Evolutionary conservation across 1,140 invertebrate species (phyloP).

Genomic region (Leucophenga varia): DNA sequence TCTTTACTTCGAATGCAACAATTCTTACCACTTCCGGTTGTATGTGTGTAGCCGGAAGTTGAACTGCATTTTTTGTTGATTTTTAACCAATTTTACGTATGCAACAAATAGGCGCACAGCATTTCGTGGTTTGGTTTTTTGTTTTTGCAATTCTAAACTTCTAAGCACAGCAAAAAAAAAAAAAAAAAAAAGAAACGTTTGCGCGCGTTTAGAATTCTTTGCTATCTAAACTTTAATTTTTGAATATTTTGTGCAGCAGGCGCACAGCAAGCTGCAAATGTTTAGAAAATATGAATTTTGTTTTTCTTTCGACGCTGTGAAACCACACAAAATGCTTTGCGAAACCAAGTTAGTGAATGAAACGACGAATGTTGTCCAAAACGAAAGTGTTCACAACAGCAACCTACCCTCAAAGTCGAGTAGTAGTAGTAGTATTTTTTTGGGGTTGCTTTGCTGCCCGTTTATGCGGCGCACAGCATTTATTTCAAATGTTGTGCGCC

Average conservation of each 20-base stretch:
- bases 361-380: too few species aligned
- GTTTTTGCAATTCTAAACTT: neutral
- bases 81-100: constrained; percentile 9
- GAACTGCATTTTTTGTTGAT: constrained; percentile 10
- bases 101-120: constrained; percentile 5
- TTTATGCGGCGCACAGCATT: neutral
- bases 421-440: too few species aligned
- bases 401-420: too few species aligned
- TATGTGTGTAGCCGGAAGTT: constrained; percentile 1
- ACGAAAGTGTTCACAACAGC: too few species aligned
- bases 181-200: too few species aligned
- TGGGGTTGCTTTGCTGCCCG: constrained; percentile 1
- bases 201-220: too few species aligned
- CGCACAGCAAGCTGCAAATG: constrained; percentile 3
- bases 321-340: too few species aligned
- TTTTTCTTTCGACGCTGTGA: neutral
- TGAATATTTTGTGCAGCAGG: constrained; percentile 3
- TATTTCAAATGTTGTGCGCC: too few species aligned
- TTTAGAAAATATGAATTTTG: neutral
- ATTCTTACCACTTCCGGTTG: constrained; percentile 8
- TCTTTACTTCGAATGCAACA: too few species aligned
- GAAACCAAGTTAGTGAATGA: neutral
- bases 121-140: neutral
- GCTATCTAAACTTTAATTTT: constrained; percentile 20
- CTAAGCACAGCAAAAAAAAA: too few species aligned